Base-by-base conservation (phyloP, 92 coral and sea anemone genomes). In the Porites divaricata region DNA sequence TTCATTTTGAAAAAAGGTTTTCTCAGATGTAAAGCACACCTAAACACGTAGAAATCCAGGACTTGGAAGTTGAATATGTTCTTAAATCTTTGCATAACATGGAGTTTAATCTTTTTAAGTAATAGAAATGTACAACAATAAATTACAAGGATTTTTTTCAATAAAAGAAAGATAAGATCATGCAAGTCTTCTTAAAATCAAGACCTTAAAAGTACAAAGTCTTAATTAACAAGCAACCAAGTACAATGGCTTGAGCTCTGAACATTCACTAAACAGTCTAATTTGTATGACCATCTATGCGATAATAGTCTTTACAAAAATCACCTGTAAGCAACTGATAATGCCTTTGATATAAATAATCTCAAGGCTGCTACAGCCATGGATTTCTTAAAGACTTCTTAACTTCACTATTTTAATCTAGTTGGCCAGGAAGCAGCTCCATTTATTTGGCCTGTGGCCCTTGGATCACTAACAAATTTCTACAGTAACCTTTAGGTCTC, bases 71-170 rank as follows among this genome's bases (percentile, higher is more conserved):
- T 54, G 14, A 35, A 35, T 35, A 35, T 35, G 45, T 35, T 35
- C 45, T 35, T 35, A 35, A 35, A 35, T 35, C 45, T 35, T 35
- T 35, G 6, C 45, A 69, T 35, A 11, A 10, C n/a, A 24, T 22
- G 9, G 10, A 22, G 11, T 19, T 9, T 75, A 9, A 12, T 57
- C 11, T 76, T 59, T 19, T 12, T 9, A 35, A 59, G 26, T 17
- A 76, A 63, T 21, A 41, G 26, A 80, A 62, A 80, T 56, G 62
- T 80, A 54, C 75, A 79, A 67, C 62, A 79, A 79, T 15, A 67
- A 67, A 13, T 28, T 57, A 80, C 0, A 20, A 17, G 3, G 68
- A 63, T 11, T 21, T 62, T 48, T 8, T 11, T 49, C 51, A 35
- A 68, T 68, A 16, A 16, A 71, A 71, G 21, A 51, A 71, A 48